Conservation (phyloP, 1,140 invertebrate species). For the Octopus bimaculoides region DNA sequence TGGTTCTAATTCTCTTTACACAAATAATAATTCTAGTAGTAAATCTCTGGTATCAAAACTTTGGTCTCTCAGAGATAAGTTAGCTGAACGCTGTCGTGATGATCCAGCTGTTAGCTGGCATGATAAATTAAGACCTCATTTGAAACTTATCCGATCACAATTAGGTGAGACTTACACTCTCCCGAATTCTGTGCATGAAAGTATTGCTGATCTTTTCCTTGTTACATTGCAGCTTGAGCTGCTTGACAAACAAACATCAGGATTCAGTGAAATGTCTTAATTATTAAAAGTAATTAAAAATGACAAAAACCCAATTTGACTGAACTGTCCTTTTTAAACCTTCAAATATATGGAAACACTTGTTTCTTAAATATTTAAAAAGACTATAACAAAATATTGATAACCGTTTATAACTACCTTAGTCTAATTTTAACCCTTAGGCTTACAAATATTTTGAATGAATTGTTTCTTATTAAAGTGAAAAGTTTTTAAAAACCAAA, state of each 20-base stretch:
- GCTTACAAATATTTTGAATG: no score
- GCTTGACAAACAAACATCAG: background rate
- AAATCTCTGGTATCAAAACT: background rate
- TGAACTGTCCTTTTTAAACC: no score
- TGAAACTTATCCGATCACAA: conserved; percentile 5
- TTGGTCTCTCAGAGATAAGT: background rate
- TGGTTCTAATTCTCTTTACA: background rate
- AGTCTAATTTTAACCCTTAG: no score
- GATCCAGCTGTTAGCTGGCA: conserved; percentile 22
- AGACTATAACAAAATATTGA: no score
- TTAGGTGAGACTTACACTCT: conserved; percentile 19
- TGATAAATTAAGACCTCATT: conserved; percentile 18
- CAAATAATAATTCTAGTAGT: background rate
- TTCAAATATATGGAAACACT: no score
- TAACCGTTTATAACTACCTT: no score
- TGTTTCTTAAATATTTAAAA: no score
- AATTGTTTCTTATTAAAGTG: no score
- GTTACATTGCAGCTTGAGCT: conserved; percentile 15
- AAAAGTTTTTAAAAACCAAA: no score
- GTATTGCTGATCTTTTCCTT: conserved; percentile 26
- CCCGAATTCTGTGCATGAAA: conserved; percentile 12
- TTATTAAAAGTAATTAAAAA: no score
- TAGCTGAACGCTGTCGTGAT: conserved; percentile 1
- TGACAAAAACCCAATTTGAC: no score
- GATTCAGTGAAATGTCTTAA: no score